These are phyloP conservation scores for Sialis fuliginosa DNA, from an alignment of 2,888 invertebrate genomes.

Conservation along the genomic window DNA sequence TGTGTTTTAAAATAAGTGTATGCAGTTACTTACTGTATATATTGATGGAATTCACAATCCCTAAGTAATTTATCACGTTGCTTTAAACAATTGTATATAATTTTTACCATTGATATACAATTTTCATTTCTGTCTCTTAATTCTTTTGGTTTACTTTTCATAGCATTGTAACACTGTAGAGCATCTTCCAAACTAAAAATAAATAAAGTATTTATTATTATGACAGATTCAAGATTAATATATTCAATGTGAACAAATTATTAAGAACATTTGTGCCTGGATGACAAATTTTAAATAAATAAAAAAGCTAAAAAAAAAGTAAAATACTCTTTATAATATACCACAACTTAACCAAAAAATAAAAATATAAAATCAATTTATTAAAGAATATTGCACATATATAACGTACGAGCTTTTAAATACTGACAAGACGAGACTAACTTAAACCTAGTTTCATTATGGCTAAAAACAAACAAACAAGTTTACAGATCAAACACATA, in stretches of 20 bases:
- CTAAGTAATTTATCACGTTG: constrained; percentile 30
- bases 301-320: no score
- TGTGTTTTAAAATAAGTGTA: background rate
- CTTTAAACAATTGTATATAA: constrained; percentile 36
- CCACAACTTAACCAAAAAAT: no score
- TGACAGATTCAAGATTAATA: background rate
- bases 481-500: no score
- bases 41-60: constrained; percentile 20
- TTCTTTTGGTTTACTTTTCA: constrained; percentile 27
- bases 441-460: no score
- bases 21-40: constrained; percentile 11
- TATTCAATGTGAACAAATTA: background rate
- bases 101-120: constrained; percentile 33
- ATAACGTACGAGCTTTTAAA: no score
- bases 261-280: no score
- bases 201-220: background rate
- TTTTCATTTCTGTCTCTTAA: constrained; percentile 26
- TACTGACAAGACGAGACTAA: no score
- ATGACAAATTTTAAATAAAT: no score
- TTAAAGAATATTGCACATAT: no score
- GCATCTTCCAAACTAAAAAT: constrained; percentile 24
- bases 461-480: no score
- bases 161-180: constrained; percentile 25
- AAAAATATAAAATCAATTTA: no score
- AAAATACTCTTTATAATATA: no score